Evolutionary conservation across 2,113 vertebrate species (phyloP).

Genomic region (Rhinolophus ferrumequinum): DNA sequence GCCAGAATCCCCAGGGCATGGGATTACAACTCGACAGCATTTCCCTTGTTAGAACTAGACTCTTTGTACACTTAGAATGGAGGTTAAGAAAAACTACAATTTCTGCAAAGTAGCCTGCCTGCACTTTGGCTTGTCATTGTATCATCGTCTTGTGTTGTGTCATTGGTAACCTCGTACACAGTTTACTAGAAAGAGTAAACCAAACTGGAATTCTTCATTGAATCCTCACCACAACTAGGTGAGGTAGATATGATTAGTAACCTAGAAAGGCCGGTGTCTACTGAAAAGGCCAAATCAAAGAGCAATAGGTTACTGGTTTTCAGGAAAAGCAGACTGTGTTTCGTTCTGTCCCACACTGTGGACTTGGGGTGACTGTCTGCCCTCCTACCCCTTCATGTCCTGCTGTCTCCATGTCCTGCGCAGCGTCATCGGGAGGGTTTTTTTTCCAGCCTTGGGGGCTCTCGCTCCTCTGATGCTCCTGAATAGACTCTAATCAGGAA

Average conservation of each 20-base stretch:
- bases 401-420: too few species aligned
- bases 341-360: accelerated
- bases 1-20: not conserved
- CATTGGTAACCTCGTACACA: not conserved
- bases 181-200: not conserved
- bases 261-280: not conserved
- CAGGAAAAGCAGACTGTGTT: not conserved
- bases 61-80: not conserved
- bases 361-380: too few species aligned
- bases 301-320: not conserved
- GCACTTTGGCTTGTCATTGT: not conserved
- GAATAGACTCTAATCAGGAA: not conserved
- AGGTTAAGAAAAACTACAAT: not conserved
- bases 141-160: not conserved
- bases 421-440: not conserved
- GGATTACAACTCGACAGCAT: not conserved
- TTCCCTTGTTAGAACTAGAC: not conserved
- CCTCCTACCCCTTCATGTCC: not conserved
- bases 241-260: not conserved
- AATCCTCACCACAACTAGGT: not conserved
- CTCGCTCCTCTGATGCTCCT: not conserved
- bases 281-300: not conserved
- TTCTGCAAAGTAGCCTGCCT: not conserved
- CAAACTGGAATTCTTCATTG: not conserved
- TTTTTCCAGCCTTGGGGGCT: not conserved